Percentiles rank a stretch among this genome's conserved stretches.
Evolutionary conservation across 1,140 invertebrate genomes (phyloP).

Genomic region (Mactra quadrangularis): DNA sequence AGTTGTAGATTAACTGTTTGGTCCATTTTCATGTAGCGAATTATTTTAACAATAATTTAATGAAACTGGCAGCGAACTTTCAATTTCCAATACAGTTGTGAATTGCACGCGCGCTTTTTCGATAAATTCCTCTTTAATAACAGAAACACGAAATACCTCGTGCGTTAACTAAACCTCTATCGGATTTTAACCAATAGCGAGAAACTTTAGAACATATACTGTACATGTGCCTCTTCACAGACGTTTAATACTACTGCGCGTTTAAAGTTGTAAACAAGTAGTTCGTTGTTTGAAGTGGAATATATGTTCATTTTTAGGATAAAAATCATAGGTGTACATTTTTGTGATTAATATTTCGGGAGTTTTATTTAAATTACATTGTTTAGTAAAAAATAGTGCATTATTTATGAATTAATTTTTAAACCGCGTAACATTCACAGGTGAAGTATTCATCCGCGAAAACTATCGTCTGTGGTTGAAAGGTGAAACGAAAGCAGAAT

Average conservation of each 20-base stretch:
- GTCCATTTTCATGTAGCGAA: no score
- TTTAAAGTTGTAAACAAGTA: not conserved
- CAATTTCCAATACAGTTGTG: no score
- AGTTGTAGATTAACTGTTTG: no score
- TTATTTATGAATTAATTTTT: not conserved
- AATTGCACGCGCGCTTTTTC: no score
- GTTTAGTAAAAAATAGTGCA: not conserved
- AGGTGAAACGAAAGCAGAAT: constrained; percentile 3
- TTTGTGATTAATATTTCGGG: not conserved
- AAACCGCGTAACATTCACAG: constrained; percentile 3
- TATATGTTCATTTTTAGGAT: not conserved
- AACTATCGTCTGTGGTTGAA: constrained; percentile 10
- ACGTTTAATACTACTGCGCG: not conserved
- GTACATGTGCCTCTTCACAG: not conserved
- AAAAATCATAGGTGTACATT: not conserved
- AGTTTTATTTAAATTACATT: not conserved
- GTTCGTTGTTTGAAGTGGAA: not conserved
- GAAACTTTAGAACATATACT: constrained; percentile 10
- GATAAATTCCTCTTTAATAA: no score
- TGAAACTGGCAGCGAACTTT: no score
- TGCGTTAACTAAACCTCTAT: no score
- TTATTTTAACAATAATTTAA: no score
- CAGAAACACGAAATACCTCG: no score
- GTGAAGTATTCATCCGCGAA: constrained; percentile 15
- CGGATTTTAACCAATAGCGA: no score